phyloP scores from a whole-genome alignment of 2,888 invertebrate species.

The Orthosia cruda region DNA sequence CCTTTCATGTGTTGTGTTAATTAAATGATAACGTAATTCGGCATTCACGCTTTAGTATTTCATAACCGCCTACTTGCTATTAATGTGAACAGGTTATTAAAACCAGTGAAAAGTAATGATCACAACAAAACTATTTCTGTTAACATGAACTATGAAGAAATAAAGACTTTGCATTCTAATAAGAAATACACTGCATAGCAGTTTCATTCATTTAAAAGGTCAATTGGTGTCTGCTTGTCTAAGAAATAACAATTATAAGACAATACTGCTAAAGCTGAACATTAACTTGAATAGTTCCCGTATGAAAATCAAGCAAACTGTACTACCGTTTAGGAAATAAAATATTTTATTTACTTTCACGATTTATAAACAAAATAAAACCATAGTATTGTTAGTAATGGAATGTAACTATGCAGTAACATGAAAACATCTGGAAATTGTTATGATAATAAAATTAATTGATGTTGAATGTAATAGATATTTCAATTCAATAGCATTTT shows the following conservation, averaged over 20 bases:
- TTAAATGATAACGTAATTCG: conserved; percentile 58
- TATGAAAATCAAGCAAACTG: not conserved
- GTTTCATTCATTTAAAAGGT: not conserved
- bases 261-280: not conserved
- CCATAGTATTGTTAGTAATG: not conserved
- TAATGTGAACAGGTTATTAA: conserved; percentile 36
- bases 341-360: not conserved
- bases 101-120: conserved; percentile 17
- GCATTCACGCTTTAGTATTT: conserved; percentile 52
- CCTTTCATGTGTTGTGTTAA: conserved; percentile 48
- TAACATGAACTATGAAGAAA: not conserved
- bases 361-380: conserved; percentile 8
- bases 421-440: conserved; percentile 35
- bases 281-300: not conserved
- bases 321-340: not conserved
- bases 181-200: not conserved
- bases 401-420: conserved; percentile 20
- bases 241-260: conserved; percentile 7
- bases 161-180: not conserved
- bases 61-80: conserved; percentile 50
- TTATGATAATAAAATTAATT: conserved; percentile 43
- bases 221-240: not conserved
- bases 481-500: conserved; percentile 31
- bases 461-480: conserved; percentile 18
- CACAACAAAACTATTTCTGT: conserved; percentile 15